These are phyloP conservation scores for Cetonia aurata DNA, from an alignment of 2,888 invertebrate species.

Conservation along the genomic window DNA sequence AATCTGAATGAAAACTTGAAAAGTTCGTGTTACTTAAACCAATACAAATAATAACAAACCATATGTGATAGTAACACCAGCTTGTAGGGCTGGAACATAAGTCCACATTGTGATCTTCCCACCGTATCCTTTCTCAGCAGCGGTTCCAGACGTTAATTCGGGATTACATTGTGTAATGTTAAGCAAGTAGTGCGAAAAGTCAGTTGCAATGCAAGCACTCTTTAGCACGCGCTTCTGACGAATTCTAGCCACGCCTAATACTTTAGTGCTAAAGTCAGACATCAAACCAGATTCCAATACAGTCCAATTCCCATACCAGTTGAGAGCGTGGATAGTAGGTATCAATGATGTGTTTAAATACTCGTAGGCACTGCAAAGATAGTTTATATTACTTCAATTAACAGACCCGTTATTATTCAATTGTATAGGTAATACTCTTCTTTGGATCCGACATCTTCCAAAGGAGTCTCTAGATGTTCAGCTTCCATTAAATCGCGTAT, in stretches of 20 bases:
- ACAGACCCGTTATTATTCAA: not conserved
- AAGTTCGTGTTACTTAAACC: not conserved
- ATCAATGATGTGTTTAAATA: constrained; percentile 47
- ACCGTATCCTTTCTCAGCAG: constrained; percentile 9
- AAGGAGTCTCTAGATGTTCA: constrained; percentile 16
- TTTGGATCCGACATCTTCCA: constrained; percentile 21
- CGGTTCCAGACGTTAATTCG: constrained; percentile 39
- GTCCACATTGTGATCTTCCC: constrained; percentile 26
- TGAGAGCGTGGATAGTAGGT: constrained; percentile 42
- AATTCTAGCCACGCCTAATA: constrained; percentile 51
- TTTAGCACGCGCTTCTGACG: constrained; percentile 49
- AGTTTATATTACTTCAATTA: not conserved
- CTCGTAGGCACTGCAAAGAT: constrained; percentile 44
- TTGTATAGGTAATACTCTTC: constrained; percentile 21
- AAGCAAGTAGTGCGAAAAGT: constrained; percentile 5
- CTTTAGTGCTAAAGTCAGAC: constrained; percentile 50
- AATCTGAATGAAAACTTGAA: too few species aligned
- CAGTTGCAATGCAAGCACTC: constrained; percentile 42
- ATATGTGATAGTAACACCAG: constrained; percentile 30
- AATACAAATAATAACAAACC: constrained; percentile 10
- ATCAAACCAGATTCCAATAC: constrained; percentile 50
- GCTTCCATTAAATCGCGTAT: constrained; percentile 39
- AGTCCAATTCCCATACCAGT: constrained; percentile 51
- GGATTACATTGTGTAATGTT: constrained; percentile 46
- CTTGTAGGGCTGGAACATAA: constrained; percentile 7